These are phyloP conservation scores for Brachymystax lenok DNA, from an alignment of 2,797 vertebrate species.

Conservation along the genomic window DNA sequence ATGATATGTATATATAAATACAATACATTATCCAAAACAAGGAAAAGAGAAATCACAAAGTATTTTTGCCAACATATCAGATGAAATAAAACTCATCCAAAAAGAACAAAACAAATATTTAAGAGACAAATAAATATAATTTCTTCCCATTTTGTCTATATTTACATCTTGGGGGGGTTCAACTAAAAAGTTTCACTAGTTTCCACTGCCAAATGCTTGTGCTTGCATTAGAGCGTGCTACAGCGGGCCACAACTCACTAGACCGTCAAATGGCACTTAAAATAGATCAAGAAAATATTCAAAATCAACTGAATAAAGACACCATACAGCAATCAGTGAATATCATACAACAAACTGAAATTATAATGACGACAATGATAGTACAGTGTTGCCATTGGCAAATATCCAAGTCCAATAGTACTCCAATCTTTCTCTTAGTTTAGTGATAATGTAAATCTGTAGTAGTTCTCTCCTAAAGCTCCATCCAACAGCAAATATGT, in stretches of 20 bases:
- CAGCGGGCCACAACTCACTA: constrained; percentile 94
- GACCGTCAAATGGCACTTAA: constrained; percentile 98
- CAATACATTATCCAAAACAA: constrained; percentile 91
- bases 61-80: constrained; percentile 90
- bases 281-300: constrained; percentile 72
- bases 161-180: constrained; percentile 78
- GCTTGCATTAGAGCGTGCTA: constrained; percentile 93
- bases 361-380: constrained; percentile 61
- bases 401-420: constrained; percentile 44
- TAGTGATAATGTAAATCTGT: constrained; percentile 50
- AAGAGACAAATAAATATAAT: constrained; percentile 88
- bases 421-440: constrained; percentile 48
- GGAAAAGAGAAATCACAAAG: constrained; percentile 76
- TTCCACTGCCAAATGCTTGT: constrained; percentile 86
- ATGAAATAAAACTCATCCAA: constrained; percentile 91
- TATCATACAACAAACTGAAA: constrained; percentile 65
- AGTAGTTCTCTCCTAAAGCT: constrained; percentile 43
- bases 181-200: constrained; percentile 79
- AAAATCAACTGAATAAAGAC: constrained; percentile 64
- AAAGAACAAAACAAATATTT: constrained; percentile 89
- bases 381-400: constrained; percentile 44
- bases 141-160: constrained; percentile 90
- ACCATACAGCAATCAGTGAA: constrained; percentile 71
- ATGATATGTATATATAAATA: constrained; percentile 93
- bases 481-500: constrained; percentile 45